Percentiles rank a stretch among this genome's conserved stretches.
phyloP scores from a whole-genome alignment of 2,888 invertebrate genomes.

The Apodemia hepburni region DNA sequence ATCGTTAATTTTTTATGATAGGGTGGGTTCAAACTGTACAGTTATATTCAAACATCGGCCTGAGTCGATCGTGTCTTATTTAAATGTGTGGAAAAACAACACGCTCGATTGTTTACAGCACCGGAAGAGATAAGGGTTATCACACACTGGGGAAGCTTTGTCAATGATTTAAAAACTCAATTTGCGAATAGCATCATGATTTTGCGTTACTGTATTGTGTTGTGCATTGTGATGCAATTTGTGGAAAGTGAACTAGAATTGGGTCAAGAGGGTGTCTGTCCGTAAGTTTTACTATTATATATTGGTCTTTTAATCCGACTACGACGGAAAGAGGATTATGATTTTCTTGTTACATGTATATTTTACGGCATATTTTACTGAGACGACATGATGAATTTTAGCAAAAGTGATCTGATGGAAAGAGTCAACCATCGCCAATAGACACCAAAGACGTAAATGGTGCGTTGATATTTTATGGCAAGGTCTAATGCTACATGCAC shows the following conservation, averaged over 20 bases:
- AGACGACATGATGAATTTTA: too few species aligned
- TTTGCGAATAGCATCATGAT: conserved; percentile 12
- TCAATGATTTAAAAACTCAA: conserved; percentile 17
- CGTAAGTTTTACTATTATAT: not conserved
- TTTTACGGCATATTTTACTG: too few species aligned
- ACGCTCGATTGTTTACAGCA: conserved; percentile 23
- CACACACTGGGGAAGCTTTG: conserved; percentile 23
- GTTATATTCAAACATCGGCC: conserved; percentile 24
- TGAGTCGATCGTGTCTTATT: conserved; percentile 28
- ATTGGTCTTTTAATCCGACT: not conserved
- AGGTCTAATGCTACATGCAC: too few species aligned
- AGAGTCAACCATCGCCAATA: too few species aligned
- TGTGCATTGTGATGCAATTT: conserved; percentile 7
- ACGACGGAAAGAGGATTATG: not conserved
- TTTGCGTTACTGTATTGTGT: conserved; percentile 14
- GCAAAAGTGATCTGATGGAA: too few species aligned
- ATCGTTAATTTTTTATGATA: conserved; percentile 29
- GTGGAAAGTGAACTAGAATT: not conserved
- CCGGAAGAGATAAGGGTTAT: conserved; percentile 33
- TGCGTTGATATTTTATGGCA: too few species aligned
- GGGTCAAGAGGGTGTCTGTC: not conserved
- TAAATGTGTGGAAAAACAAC: conserved; percentile 28
- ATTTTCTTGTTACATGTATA: not conserved
- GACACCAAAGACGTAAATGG: too few species aligned
- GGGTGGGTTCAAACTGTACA: conserved; percentile 29